Conservation (phyloP, 1,140 invertebrate species). For the Diorhabda carinulata region DNA sequence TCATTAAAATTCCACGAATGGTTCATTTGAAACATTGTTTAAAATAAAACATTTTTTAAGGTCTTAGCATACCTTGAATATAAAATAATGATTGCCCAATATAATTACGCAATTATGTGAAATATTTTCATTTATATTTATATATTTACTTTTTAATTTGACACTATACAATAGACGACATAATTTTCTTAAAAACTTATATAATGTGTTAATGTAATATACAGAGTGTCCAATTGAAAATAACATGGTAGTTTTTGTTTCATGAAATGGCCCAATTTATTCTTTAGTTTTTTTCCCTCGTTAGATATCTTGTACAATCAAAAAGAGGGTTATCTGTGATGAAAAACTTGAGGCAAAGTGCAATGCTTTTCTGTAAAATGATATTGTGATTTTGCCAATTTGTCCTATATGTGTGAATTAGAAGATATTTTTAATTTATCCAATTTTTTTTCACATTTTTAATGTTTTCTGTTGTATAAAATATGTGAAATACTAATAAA, state of each 20-base stretch:
- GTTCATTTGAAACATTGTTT: too few species aligned
- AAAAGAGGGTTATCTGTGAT: conserved; percentile 44
- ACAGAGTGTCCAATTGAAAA: neutral
- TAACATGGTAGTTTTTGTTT: neutral
- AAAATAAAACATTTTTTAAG: too few species aligned
- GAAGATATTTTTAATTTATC: conserved; percentile 32
- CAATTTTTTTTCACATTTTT: conserved; percentile 44
- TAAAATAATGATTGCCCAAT: too few species aligned
- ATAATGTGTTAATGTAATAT: neutral
- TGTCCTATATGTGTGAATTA: conserved; percentile 38
- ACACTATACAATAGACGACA: too few species aligned
- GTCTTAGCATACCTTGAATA: too few species aligned
- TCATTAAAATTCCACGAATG: too few species aligned
- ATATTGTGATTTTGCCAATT: conserved; percentile 45
- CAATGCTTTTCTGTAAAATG: conserved; percentile 44
- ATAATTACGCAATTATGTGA: too few species aligned
- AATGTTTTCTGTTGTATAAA: conserved; percentile 40
- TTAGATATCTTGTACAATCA: neutral
- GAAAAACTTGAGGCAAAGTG: conserved; percentile 43
- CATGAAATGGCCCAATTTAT: neutral
- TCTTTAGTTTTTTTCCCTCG: neutral
- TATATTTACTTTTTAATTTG: too few species aligned
- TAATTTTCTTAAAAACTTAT: too few species aligned
- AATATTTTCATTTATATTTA: too few species aligned
- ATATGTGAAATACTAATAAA: conserved; percentile 37